Conservation (phyloP, 2,113 vertebrate species). For the Grammomys surdaster region DNA sequence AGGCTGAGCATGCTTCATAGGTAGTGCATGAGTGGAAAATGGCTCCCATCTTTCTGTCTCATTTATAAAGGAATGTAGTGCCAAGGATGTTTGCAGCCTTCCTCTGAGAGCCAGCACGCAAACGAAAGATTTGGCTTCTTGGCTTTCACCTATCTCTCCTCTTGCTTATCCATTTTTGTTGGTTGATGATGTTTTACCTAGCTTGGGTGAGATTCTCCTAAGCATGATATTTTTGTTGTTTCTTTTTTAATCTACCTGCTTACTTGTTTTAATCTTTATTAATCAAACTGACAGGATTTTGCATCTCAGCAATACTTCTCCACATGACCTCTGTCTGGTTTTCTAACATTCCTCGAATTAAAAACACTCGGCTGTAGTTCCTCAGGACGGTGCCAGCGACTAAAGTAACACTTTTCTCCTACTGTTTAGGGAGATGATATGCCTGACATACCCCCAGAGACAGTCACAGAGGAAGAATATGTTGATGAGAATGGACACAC, state of each 20-base stretch:
- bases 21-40: slow-evolving; percentile 37
- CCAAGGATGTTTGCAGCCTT: background rate
- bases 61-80: background rate
- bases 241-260: background rate
- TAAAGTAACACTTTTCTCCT: slow-evolving; percentile 66
- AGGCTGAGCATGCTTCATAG: slow-evolving; percentile 50
- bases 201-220: slow-evolving; percentile 37
- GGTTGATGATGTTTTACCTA: slow-evolving; percentile 43
- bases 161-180: slow-evolving; percentile 28
- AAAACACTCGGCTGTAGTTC: background rate
- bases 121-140: slow-evolving; percentile 36
- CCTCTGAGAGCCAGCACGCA: rapidly evolving
- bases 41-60: background rate
- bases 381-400: background rate
- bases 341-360: background rate
- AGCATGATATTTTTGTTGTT: slow-evolving; percentile 42
- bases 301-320: slow-evolving; percentile 1
- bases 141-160: background rate
- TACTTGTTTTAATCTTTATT: background rate
- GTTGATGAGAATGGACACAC: slow-evolving; percentile 94
- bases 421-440: slow-evolving; percentile 91
- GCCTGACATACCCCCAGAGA: slow-evolving; percentile 93
- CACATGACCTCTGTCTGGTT: background rate
- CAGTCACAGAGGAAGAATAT: slow-evolving; percentile 95
- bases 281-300: slow-evolving; percentile 68